Percentiles rank a stretch among this genome's conserved stretches.
These are phyloP conservation scores for Phania funesta DNA, from an alignment of 2,888 invertebrate species.

Conservation along the genomic window DNA sequence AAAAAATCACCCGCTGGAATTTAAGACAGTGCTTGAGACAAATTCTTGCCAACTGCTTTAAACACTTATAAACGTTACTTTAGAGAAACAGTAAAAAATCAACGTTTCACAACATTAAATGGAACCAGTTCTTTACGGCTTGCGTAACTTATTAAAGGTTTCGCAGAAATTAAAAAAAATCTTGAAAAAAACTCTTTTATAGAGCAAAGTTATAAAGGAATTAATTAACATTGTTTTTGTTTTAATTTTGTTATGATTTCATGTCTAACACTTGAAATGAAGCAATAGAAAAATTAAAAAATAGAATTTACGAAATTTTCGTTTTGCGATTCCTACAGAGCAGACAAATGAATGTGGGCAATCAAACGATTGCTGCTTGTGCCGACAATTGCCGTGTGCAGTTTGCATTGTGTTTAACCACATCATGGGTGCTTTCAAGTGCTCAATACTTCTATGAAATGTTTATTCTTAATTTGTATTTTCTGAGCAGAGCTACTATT, in stretches of 20 bases:
- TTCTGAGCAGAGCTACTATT: not conserved
- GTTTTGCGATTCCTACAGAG: not conserved
- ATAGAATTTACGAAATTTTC: conserved; percentile 8
- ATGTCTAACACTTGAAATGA: no score
- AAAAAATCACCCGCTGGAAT: no score
- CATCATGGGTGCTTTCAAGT: conserved; percentile 9
- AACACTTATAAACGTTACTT: no score
- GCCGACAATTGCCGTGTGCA: not conserved
- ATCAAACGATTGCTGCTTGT: not conserved
- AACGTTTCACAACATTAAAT: not conserved
- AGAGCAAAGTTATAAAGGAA: conserved; percentile 28
- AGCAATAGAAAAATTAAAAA: no score
- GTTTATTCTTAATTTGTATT: conserved; percentile 4
- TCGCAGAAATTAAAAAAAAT: not conserved
- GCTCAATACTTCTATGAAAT: conserved; percentile 12
- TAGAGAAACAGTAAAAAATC: no score
- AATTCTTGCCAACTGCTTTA: no score
- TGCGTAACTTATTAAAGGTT: no score
- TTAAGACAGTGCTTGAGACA: no score
- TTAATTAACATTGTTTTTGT: conserved; percentile 30
- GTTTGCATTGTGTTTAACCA: not conserved
- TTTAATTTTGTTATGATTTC: not conserved
- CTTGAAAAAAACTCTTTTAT: conserved; percentile 1
- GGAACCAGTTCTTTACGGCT: no score
- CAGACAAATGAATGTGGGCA: not conserved